Evolutionary conservation across 1,140 invertebrate species (phyloP), one percentile per base, ranked within the genome.

Genomic region (Telenomus remus): DNA sequence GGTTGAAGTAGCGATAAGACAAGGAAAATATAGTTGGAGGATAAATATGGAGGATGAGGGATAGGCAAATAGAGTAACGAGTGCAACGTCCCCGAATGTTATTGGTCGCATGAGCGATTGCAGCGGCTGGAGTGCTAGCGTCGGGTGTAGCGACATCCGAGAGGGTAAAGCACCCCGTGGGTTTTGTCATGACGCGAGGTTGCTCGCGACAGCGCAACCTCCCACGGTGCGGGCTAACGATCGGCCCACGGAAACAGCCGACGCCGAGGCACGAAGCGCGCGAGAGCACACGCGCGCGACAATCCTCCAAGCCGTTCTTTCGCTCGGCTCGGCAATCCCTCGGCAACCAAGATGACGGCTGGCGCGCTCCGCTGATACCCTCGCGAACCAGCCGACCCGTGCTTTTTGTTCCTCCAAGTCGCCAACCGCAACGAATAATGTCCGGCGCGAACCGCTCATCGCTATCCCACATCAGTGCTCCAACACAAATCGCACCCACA

Each of bases 221-320:
- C 71, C 55, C 65, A 34, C 59, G 59, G 14, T 39, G 59, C 72
- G 57, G 19, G 61, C 77, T 85, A 85, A 85, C 84, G 84, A 85
- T 85, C 84, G 83, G 68, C 56, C 64, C 56, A 76, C 84, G 84
- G 83, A 84, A 83, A 84, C 79, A 69, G 75, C 84, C 84, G 83
- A 84, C 44, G 46, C 47, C 61, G 49, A 51, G 35, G 53, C 50
- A 51, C 65, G 60, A 71, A 57, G 51, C 65, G 75, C 56, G 47
- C 47, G 70, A 47, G n/a, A 60, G 44, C 50, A 51, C 48, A 57
- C 63, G 55, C 70, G 68, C 47, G 51, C 37, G 75, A 10, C 9
- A 59, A 54, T 53, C 59, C 50, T 66, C 37, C 3, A 39, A 39
- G 19, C 51, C 49, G 61, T 56, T 53, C 64, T 70, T 59, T 53